Base-by-base conservation (phyloP, 1,140 invertebrate species). In the Pygmarrhopalites habei region DNA sequence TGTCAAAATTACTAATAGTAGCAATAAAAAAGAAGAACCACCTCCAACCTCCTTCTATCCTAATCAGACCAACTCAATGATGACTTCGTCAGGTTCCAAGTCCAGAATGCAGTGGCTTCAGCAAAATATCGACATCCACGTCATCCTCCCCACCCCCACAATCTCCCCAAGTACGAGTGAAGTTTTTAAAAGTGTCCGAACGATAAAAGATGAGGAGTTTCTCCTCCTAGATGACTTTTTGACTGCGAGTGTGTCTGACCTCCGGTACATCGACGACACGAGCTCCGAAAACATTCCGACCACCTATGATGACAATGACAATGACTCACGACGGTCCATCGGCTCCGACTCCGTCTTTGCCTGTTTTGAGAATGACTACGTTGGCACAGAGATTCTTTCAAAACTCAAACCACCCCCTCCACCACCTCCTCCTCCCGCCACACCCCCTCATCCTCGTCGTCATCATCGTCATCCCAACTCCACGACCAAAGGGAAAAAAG, bases 151-250 rank as follows among this genome's bases (percentile, higher is more conserved):
- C 23, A 88, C 86, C n/a, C 86, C 86, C 12, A 83, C 85, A 41
- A 79, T 86, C 17, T 90, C 88, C n/a, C 88, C 88, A 0, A 87
- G 86, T 74, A 84, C 83, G 2, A 90, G 87, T 72, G 86, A 88
- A 41, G 60, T 51, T n/a, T 62, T 71, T 39, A 1, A 49, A 49
- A 2, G 47, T 29, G 10, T 35, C 46, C 28, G 17, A 58, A 43
- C 41, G 51, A n/a, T 10, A 5, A 56, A 41, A n/a, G 39, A 46
- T 10, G 29, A 46, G 26, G 32, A 26, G 21, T n/a, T 44, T 28
- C 12, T 43, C 26, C 19, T 26, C 3, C 2, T 5, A 25, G 35
- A 35, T 44, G 35, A 43, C 15, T 23, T 12, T 21, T n/a, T 58
- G 2, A 43, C 5, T 23, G 4, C 21, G 4, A 35, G 5, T 15